These are phyloP conservation scores for Mirza zaza DNA, from an alignment of 2,113 vertebrate species.

Conservation along the genomic window DNA sequence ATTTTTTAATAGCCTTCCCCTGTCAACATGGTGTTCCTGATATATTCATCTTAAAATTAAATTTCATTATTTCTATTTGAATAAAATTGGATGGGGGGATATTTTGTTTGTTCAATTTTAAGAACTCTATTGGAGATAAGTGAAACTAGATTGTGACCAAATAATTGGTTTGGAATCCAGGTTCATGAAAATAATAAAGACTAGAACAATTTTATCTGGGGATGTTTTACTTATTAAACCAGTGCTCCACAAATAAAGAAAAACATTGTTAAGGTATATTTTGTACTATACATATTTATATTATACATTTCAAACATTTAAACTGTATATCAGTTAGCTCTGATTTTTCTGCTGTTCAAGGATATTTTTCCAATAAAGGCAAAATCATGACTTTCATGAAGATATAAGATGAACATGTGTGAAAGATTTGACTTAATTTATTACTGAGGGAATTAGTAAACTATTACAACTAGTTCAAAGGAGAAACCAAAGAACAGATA, in stretches of 20 bases:
- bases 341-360: neutral
- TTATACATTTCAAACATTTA: slow-evolving; percentile 11
- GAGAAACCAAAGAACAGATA: neutral
- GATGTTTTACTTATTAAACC: neutral
- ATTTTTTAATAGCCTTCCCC: neutral
- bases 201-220: neutral
- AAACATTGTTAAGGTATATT: neutral
- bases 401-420: neutral
- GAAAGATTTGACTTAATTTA: neutral
- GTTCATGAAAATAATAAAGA: neutral
- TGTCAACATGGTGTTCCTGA: neutral
- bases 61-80: slow-evolving; percentile 10
- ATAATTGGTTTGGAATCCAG: neutral
- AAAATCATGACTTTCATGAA: neutral
- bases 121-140: neutral
- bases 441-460: neutral
- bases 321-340: neutral
- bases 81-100: neutral
- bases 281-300: neutral
- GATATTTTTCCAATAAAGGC: neutral
- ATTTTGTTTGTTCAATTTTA: neutral
- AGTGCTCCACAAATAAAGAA: neutral
- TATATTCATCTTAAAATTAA: neutral
- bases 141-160: neutral
- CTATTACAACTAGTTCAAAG: neutral